phyloP scores from a whole-genome alignment of 1,140 invertebrate genomes.

The honey bee (Apis mellifera) region Amel_HAv3.1 CM009932.2:8686001-8686500 shows the following conservation, averaged over 20 bases:
- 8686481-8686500: constrained; percentile 56
- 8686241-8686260: no score
- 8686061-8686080: neutral
- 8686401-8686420: constrained; percentile 28
- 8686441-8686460: constrained; percentile 59
- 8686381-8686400: constrained; percentile 8
- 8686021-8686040: neutral
- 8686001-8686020: neutral
- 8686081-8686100: neutral
- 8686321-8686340: neutral
- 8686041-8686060: neutral
- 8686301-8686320: neutral
- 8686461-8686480: constrained; percentile 61
- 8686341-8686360: neutral
- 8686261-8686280: no score
- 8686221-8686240: no score
- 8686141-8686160: neutral
- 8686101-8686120: neutral
- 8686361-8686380: neutral
- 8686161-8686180: neutral
- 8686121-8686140: neutral
- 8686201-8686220: no score
- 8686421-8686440: constrained; percentile 65
- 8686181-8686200: no score
- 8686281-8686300: no score